Evolutionary conservation across 2,113 vertebrate species (phyloP), one percentile per base, ranked within the genome.

Genomic region (Tragelaphus strepsiceros): DNA sequence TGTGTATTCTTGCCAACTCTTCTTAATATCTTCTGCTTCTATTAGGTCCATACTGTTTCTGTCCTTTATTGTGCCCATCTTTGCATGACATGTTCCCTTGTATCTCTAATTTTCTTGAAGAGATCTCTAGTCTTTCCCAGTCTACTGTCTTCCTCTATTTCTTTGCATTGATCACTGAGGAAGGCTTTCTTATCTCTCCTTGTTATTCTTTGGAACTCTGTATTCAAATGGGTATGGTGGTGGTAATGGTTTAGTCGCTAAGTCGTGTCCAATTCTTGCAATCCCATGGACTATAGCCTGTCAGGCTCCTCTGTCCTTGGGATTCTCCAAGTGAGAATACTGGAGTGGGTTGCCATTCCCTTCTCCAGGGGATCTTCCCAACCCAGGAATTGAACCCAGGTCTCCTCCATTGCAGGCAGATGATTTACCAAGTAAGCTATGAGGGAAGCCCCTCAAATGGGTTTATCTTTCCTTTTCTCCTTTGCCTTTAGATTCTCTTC

Each of bases 161-260:
- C 17, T 35, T 2, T 71, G n/a, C 17, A 19, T 1, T n/a, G 64
- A 35, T 71, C 17, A 0, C n/a, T 35, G 0, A 35, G n/a, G 64
- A 71, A 71, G n/a, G 4, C n/a, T 35, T 21, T 35, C 64, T 21
- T 35, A 11, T 71, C 64, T 71, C 64, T 71, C n/a, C 9, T 21
- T 71, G 64, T n/a, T 71, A 2, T 35, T 35, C 64, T 71, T 5
- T 71, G n/a, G 64, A 32, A 6, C 64, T 71, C n/a, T 35, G 64
- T 7, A 71, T 71, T 71, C 64, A 71, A 2, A 71, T 71, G 64
- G 17, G n/a, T 21, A 21, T 35, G 64, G 64, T 17, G 32, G 32
- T 67, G 64, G 32, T 67, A 10, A 19, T 67, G 32, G 32, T 67
- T 35, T 35, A 19, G 16, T 67, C 3, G 4, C 32, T 67, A 21